Conservation (phyloP, 1,140 invertebrate genomes). For the Leptestheria dahalacensis region DNA sequence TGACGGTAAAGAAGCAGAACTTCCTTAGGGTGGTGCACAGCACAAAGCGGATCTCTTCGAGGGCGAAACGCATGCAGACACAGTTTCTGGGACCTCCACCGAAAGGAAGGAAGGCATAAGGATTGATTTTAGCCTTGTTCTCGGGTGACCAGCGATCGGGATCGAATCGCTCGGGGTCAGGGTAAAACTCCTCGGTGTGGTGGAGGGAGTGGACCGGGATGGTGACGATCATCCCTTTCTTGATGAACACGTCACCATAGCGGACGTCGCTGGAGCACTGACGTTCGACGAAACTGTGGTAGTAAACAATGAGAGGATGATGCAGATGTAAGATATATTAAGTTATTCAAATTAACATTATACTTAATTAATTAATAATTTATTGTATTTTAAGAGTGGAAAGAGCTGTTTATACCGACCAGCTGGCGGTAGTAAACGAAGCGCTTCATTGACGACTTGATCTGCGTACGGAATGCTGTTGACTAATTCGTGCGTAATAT, state of each 20-base stretch:
- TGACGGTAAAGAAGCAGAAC: constrained; percentile 7
- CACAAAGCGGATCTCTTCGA: constrained; percentile 11
- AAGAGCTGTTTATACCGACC: too few relatives aligned
- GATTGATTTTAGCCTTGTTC: constrained; percentile 26
- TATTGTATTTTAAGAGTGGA: too few relatives aligned
- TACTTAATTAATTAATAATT: too few relatives aligned
- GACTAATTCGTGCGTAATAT: constrained; percentile 43
- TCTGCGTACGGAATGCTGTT: constrained; percentile 37
- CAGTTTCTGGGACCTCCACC: constrained; percentile 32
- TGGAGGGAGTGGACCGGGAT: constrained; percentile 46
- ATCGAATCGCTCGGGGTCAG: constrained; percentile 41
- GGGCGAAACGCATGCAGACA: constrained; percentile 30
- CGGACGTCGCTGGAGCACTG: constrained; percentile 18
- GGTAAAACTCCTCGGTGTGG: constrained; percentile 38
- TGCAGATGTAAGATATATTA: too few relatives aligned
- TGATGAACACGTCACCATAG: constrained; percentile 24
- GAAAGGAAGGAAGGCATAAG: constrained; percentile 28
- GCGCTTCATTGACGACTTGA: constrained; percentile 33
- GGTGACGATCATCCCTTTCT: constrained; percentile 38
- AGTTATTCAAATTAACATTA: too few relatives aligned
- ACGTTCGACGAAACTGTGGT: constrained; percentile 19
- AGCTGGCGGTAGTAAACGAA: constrained; percentile 37
- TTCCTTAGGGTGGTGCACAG: constrained; percentile 5
- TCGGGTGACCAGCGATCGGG: constrained; percentile 35
- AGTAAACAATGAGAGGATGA: too few relatives aligned